Evolutionary conservation across 2,888 invertebrate genomes (phyloP).

Genomic region (Diadegma fenestrale): DNA sequence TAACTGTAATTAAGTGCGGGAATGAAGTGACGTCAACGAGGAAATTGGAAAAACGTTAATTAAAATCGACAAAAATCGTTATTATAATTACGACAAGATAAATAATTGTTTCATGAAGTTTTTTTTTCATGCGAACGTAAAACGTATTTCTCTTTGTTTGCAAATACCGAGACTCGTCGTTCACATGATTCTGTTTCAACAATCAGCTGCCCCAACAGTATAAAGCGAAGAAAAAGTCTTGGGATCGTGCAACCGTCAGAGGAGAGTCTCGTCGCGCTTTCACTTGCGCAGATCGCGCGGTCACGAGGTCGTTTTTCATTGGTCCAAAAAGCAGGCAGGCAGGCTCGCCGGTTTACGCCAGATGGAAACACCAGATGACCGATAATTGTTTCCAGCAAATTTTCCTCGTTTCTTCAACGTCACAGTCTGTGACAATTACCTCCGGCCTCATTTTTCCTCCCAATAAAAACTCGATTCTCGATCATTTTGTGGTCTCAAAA

Average conservation of each 20-base stretch:
- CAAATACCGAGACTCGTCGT: neutral
- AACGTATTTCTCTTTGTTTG: neutral
- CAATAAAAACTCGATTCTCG: neutral
- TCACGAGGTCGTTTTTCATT: slow-evolving; percentile 59
- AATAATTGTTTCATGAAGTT: neutral
- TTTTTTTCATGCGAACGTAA: neutral
- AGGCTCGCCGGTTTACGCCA: slow-evolving; percentile 45
- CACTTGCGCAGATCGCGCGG: slow-evolving; percentile 52
- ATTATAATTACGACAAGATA: neutral
- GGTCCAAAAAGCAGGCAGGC: slow-evolving; percentile 20
- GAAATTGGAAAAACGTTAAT: neutral
- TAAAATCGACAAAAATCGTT: neutral
- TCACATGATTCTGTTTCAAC: neutral
- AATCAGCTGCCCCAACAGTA: slow-evolving; percentile 17
- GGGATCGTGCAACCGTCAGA: slow-evolving; percentile 44
- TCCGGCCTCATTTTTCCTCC: neutral
- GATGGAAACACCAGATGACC: slow-evolving; percentile 24
- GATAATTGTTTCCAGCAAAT: slow-evolving; percentile 17
- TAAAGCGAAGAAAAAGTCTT: slow-evolving; percentile 29
- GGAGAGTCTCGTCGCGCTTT: slow-evolving; percentile 49
- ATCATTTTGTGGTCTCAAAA: neutral
- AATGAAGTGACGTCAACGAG: neutral
- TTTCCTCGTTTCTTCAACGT: neutral
- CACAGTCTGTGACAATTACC: neutral
- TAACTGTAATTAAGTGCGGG: neutral